Evolutionary conservation across 2,797 vertebrate species (phyloP), one percentile per base, ranked within the genome.

Genomic region (Pseudotriccus pelzelni): DNA sequence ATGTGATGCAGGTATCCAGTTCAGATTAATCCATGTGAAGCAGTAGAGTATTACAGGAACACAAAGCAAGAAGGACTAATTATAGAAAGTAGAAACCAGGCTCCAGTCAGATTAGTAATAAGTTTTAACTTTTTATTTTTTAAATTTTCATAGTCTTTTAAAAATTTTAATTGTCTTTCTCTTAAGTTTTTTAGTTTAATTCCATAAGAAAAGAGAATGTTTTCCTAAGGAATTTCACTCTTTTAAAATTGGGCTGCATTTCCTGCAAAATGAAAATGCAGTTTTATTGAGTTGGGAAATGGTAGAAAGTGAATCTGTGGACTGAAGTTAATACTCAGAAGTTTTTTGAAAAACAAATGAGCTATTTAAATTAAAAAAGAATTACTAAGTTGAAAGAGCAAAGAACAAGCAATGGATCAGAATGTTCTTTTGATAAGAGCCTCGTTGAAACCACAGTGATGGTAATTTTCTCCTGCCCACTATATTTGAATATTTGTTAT

Each of bases 91-190:
- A 90, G 87, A 93, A 89, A 20, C 75, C 3, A 1, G 21, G 25
- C 37, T 67, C 5, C 39, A 67, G 46, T 92, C 44, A 83, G 74
- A 72, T 94, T 72, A 82, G 52, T 49, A 86, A 20, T 32, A 85
- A 77, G 9, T 81, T 95, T 85, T 76, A 91, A 50, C 74, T 81
- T n/a, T n/a, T n/a, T n/a, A n/a, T n/a, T n/a, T n/a, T n/a, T n/a
- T n/a, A n/a, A n/a, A n/a, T n/a, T n/a, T n/a, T n/a, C n/a, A n/a
- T n/a, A n/a, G n/a, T n/a, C n/a, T n/a, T n/a, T n/a, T 12, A 72
- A 84, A 84, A 32, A 23, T 6, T 47, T 32, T 36, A 72, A 17
- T 72, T 52, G 11, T 72, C 77, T 72, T 84, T 59, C 58, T 64
- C 66, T 36, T 46, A 52, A 44, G 24, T 25, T 77, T 76, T 55